Evolutionary conservation across 2,888 invertebrate genomes (phyloP).

Genomic region (Ecdyonurus torrentis): DNA sequence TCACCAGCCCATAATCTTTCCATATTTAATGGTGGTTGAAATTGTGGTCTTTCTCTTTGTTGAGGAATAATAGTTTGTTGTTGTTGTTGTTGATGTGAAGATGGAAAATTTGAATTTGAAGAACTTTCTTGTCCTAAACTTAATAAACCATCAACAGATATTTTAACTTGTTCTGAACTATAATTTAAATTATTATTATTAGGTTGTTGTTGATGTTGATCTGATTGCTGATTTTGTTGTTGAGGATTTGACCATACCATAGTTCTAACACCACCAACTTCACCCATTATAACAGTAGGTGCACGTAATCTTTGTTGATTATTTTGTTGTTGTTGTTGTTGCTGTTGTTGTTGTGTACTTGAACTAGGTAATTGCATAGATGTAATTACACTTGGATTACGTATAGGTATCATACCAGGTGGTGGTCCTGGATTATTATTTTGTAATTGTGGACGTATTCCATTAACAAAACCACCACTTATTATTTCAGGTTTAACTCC

Average conservation of each 20-base stretch:
- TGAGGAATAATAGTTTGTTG: constrained; percentile 12
- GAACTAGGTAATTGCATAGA: neutral
- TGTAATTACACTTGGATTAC: neutral
- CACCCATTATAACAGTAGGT: constrained; percentile 85
- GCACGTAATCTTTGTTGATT: constrained; percentile 29
- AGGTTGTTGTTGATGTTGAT: constrained; percentile 8
- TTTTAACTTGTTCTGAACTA: neutral
- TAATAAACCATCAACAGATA: constrained; percentile 18
- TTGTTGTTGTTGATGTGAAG: constrained; percentile 18
- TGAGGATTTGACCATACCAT: constrained; percentile 51
- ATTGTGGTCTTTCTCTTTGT: constrained; percentile 27
- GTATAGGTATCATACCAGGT: neutral
- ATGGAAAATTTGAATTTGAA: constrained; percentile 15
- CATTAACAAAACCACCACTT: constrained; percentile 32
- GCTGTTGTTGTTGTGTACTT: neutral
- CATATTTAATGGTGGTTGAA: constrained; percentile 66
- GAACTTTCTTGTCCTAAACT: constrained; percentile 11
- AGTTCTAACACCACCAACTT: constrained; percentile 68
- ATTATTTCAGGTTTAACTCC: constrained; percentile 72
- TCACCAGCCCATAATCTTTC: constrained; percentile 83
- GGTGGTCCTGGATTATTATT: neutral
- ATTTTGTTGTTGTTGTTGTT: neutral
- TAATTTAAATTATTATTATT: neutral
- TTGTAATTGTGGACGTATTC: constrained; percentile 17
- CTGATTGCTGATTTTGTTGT: constrained; percentile 10